A percentile compares a stretch with the other conserved stretches of the same genome.
phyloP scores from a whole-genome alignment of 2,113 vertebrate species.

The Malurus melanocephalus region DNA sequence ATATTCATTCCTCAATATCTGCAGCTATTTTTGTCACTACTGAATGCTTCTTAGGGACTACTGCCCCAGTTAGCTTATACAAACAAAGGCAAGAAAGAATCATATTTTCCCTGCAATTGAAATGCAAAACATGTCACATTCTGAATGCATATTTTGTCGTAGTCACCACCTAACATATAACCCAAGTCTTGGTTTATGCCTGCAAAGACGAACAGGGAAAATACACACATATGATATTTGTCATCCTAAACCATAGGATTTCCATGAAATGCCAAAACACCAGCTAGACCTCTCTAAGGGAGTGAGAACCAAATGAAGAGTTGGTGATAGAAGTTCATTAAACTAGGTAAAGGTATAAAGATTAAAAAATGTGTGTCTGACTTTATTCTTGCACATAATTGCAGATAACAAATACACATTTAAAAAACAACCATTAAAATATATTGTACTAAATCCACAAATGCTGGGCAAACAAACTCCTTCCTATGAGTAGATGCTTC shows the following conservation, averaged over 20 bases:
- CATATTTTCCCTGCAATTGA: not conserved
- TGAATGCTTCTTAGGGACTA: not conserved
- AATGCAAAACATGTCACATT: not conserved
- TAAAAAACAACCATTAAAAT: not conserved
- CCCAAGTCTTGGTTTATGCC: not conserved
- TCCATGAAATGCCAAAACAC: accelerated
- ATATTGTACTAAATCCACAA: not conserved
- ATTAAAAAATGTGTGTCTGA: not conserved
- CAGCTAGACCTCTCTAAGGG: not conserved
- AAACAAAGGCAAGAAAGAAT: not conserved
- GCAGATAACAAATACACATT: not conserved
- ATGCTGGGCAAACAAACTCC: not conserved
- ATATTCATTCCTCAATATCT: not conserved
- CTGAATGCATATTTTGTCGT: not conserved
- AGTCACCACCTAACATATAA: not conserved
- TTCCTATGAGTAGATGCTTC: not conserved
- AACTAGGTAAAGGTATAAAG: not conserved
- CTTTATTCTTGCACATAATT: not conserved
- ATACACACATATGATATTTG: not conserved
- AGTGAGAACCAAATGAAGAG: not conserved
- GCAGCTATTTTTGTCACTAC: not conserved
- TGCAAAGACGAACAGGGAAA: not conserved
- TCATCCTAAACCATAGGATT: not conserved
- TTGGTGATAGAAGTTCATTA: not conserved
- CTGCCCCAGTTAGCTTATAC: not conserved